Evolutionary conservation across 1,140 invertebrate genomes (phyloP).

Genomic region (Leptopilina boulardi): DNA sequence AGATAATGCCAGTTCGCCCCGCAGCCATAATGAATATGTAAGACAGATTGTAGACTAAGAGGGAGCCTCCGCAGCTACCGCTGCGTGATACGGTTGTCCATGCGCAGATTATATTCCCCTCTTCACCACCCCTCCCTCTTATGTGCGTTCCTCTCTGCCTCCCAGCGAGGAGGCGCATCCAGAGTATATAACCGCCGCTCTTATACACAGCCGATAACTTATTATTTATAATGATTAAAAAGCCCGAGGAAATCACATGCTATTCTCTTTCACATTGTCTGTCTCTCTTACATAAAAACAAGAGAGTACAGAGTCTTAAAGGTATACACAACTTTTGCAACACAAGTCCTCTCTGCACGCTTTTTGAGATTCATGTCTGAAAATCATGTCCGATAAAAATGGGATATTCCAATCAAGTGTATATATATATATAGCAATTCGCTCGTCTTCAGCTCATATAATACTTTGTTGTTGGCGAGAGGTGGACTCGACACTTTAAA

Average conservation of each 20-base stretch:
- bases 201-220: conserved; percentile 59
- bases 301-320: not conserved
- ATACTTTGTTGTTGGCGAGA: conserved; percentile 18
- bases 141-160: conserved; percentile 26
- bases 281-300: no score
- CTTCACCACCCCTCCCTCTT: conserved; percentile 37
- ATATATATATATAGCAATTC: no score
- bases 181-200: conserved; percentile 41
- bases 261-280: not conserved
- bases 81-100: conserved; percentile 66
- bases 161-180: conserved; percentile 35
- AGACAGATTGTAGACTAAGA: conserved; percentile 77
- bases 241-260: conserved; percentile 50
- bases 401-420: conserved; percentile 11
- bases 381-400: conserved; percentile 25
- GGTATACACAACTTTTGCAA: no score
- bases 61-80: conserved; percentile 74
- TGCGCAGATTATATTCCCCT: conserved; percentile 59
- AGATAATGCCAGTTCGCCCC: conserved; percentile 76
- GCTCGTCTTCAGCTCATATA: not conserved
- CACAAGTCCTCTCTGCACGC: not conserved
- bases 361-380: conserved; percentile 1
- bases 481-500: not conserved
- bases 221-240: conserved; percentile 61
- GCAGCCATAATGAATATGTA: conserved; percentile 77